Evolutionary conservation across 2,113 vertebrate genomes (phyloP), one percentile per base, ranked within the genome.

Genomic region (Ammodytes dubius): DNA sequence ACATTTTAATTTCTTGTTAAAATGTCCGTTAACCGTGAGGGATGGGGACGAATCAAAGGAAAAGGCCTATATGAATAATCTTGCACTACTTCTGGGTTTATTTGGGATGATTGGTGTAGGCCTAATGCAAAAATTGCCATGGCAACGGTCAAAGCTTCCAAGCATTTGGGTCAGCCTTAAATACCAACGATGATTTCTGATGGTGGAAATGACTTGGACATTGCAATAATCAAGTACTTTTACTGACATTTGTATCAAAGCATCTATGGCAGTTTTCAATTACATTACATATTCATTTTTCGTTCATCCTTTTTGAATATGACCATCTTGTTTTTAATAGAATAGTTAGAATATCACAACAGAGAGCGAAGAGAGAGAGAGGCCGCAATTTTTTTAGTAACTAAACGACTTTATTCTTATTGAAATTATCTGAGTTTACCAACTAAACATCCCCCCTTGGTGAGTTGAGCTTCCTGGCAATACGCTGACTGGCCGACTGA

Each of bases 391-490:
- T 81, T 83, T 49, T 60, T 61, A 64, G 71, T 47, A 80, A 79
- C 9, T 66, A 53, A 89, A 84, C 78, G 87, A 88, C 81, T 79
- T 37, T 63, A 74, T 69, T 86, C 40, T 81, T 88, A 94, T 86
- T 89, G 77, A 91, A 89, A 83, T 91, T 57, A 89, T 89, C 56
- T 79, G 79, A 86, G 54, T 66, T 70, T 69, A 80, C 87, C 84
- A 89, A 92, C 82, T 80, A 86, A 77, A 49, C 61, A 75, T 70
- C 83, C 79, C 79, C 27, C 76, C 27, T n/a, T 70, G 42, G 84
- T 86, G 81, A 78, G 71, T 12, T 66, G 82, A 76, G 89, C 70
- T 91, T 93, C 86, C 91, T 82, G 79, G 90, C 84, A 93, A 66
- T 65, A 65, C 11, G 67, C 77, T 69, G 79, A 69, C 81, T 82